These are phyloP conservation scores for Phrynosoma platyrhinos DNA, from an alignment of 2,113 vertebrate genomes.

Conservation along the genomic window DNA sequence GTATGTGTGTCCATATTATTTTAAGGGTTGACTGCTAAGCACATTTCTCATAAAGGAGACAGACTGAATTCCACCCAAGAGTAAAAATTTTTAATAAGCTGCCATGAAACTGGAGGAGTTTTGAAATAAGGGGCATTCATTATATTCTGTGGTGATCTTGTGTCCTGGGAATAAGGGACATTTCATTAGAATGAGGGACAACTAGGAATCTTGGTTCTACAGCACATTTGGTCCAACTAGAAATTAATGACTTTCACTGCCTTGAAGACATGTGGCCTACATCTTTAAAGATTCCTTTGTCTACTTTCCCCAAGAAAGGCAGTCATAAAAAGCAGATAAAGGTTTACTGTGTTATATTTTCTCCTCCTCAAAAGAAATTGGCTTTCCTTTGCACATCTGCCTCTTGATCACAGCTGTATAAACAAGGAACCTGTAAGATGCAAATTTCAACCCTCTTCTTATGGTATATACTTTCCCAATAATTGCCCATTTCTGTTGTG, in stretches of 20 bases:
- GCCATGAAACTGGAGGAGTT: not conserved
- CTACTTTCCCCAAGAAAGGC: not conserved
- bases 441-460: not conserved
- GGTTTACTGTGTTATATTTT: slow-evolving; percentile 8
- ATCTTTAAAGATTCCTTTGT: slow-evolving; percentile 15
- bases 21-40: not conserved
- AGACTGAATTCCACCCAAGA: slow-evolving; percentile 1
- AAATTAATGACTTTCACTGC: slow-evolving; percentile 15
- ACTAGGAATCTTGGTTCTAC: not conserved
- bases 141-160: not conserved
- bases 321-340: slow-evolving; percentile 19
- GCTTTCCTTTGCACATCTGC: not conserved
- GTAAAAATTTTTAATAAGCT: not conserved
- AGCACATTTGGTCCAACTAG: not conserved
- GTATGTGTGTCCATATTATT: not conserved
- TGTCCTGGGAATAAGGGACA: slow-evolving; percentile 2
- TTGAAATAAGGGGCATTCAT: slow-evolving; percentile 11
- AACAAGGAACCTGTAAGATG: not conserved
- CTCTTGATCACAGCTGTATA: slow-evolving; percentile 20
- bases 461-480: not conserved
- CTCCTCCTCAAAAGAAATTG: not conserved
- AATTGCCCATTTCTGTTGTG: not conserved
- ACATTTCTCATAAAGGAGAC: not conserved
- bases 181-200: slow-evolving; percentile 10
- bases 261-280: slow-evolving; percentile 8